Conservation (phyloP, 2,888 invertebrate genomes). For the Dolomedes plantarius region DNA sequence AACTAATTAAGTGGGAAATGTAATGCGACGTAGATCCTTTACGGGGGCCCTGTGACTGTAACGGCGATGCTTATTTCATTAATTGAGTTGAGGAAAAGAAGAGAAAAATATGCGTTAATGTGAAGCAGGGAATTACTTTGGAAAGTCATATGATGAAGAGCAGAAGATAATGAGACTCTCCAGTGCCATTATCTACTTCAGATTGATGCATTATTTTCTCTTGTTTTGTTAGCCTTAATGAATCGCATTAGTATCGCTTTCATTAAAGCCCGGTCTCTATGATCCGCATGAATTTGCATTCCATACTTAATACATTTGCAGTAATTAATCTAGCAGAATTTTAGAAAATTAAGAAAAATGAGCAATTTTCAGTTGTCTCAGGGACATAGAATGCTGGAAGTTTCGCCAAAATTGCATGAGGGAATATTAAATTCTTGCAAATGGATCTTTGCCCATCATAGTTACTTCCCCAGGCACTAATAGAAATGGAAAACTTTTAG, state of each 20-base stretch:
- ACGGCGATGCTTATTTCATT: not conserved
- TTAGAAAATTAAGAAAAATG: not conserved
- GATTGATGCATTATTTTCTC: slow-evolving; percentile 1
- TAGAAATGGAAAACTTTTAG: too few relatives aligned
- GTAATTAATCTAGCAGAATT: not conserved
- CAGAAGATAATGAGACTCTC: slow-evolving; percentile 8
- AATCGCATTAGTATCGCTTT: not conserved
- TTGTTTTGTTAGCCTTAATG: slow-evolving; percentile 1
- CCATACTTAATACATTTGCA: not conserved
- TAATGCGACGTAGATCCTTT: not conserved
- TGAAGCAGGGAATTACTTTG: not conserved
- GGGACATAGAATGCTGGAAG: too few relatives aligned
- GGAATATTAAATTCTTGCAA: too few relatives aligned
- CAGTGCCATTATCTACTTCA: slow-evolving; percentile 1
- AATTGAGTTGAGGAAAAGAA: not conserved
- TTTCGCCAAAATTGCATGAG: too few relatives aligned
- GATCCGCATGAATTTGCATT: not conserved
- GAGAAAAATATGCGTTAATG: slow-evolving; percentile 8
- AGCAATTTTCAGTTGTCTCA: too few relatives aligned
- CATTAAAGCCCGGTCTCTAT: not conserved
- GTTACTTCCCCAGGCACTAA: too few relatives aligned
- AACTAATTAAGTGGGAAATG: slow-evolving; percentile 4
- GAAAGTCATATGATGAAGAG: slow-evolving; percentile 8
- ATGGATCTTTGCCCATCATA: too few relatives aligned
- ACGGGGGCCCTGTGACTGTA: not conserved